A percentile compares a stretch with the other conserved stretches of the same genome.
phyloP scores from a whole-genome alignment of 2,113 vertebrate species.

The Urocitellus parryii region DNA sequence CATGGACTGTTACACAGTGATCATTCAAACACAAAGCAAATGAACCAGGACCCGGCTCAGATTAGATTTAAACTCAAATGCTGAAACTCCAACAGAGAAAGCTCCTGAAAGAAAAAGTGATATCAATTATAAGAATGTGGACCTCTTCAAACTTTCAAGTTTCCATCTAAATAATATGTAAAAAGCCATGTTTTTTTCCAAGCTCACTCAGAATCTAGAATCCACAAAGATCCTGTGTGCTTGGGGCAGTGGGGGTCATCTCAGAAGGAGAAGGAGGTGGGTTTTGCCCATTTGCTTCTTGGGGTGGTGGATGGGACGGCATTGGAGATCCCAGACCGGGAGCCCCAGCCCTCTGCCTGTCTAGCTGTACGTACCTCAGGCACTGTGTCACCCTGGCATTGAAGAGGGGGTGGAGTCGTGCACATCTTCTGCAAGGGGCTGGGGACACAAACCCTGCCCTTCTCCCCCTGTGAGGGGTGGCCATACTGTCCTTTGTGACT shows the following conservation, averaged over 20 bases:
- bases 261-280: too few relatives aligned
- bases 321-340: accelerated
- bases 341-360: background rate
- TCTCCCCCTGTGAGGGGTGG: too few relatives aligned
- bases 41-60: background rate
- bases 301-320: background rate
- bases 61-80: background rate
- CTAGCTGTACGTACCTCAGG: background rate
- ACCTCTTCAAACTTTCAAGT: background rate
- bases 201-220: background rate
- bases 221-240: background rate
- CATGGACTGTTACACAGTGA: too few relatives aligned
- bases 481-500: too few relatives aligned
- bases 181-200: background rate
- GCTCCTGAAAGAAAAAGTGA: background rate
- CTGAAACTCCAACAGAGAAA: background rate
- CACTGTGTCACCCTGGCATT: background rate
- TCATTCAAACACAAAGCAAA: background rate
- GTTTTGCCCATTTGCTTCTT: too few relatives aligned
- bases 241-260: background rate
- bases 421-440: too few relatives aligned
- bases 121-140: too few relatives aligned
- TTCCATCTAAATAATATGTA: background rate
- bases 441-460: too few relatives aligned
- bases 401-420: too few relatives aligned